Evolutionary conservation across 2,888 invertebrate genomes (phyloP).

Genomic region (Punctoribates punctum): DNA sequence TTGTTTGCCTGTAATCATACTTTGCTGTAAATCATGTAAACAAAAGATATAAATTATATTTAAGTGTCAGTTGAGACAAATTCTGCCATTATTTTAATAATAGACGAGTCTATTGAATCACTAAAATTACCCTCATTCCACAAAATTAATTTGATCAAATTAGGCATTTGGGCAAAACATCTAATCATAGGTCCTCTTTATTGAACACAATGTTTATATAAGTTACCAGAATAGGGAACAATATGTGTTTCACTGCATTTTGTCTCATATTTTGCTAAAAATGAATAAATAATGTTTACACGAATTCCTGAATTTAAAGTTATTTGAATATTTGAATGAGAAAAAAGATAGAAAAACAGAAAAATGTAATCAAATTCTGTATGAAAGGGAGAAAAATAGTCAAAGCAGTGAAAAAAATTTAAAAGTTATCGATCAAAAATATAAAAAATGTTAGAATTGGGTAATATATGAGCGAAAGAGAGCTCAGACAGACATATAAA

Average conservation of each 20-base stretch:
- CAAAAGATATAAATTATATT: slow-evolving; percentile 13
- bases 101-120: neutral
- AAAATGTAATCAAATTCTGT: neutral
- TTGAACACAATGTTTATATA: neutral
- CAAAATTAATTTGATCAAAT: neutral
- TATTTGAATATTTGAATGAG: neutral
- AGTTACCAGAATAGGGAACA: neutral
- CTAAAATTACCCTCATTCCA: neutral
- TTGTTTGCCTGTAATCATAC: slow-evolving; percentile 25
- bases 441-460: neutral
- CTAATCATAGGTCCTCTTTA: neutral
- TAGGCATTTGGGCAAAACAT: neutral
- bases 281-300: neutral
- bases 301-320: neutral
- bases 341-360: neutral
- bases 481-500: neutral
- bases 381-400: neutral
- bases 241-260: neutral
- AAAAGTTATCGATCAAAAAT: neutral
- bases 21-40: slow-evolving; percentile 13
- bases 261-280: neutral
- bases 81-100: neutral
- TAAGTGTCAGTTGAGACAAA: neutral
- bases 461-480: neutral
- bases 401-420: neutral